Evolutionary conservation across 1,140 invertebrate species (phyloP).

Genomic region (Calliphora vicina): DNA sequence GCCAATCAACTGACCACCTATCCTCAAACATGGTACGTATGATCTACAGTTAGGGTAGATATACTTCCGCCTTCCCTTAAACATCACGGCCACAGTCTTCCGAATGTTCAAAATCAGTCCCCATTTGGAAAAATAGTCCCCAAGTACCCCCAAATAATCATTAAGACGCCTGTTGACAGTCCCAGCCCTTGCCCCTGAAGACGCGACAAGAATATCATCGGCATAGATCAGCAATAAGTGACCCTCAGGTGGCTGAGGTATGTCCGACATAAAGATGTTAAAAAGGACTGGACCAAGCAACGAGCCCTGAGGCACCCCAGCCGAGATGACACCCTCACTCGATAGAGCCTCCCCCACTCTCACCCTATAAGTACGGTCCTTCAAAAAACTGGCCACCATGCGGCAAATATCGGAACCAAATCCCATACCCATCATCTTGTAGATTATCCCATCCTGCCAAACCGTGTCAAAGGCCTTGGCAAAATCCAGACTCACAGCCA

Average conservation of each 20-base stretch:
- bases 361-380: background rate
- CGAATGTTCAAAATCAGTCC: background rate
- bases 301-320: background rate
- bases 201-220: background rate
- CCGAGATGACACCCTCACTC: background rate
- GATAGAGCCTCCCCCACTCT: background rate
- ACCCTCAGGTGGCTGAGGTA: background rate
- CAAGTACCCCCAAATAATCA: background rate
- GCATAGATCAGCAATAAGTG: background rate
- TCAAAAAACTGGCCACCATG: background rate
- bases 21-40: background rate
- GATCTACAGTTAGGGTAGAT: background rate
- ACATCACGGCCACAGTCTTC: background rate
- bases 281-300: background rate
- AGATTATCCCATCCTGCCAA: background rate
- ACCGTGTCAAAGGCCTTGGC: constrained; percentile 7
- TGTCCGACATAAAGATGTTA: background rate
- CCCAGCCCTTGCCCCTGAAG: background rate
- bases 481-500: background rate
- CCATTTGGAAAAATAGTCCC: background rate
- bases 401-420: background rate
- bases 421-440: background rate
- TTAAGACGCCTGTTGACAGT: background rate
- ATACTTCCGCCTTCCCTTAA: background rate
- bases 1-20: background rate